phyloP scores from a whole-genome alignment of 2,797 vertebrate species.

The Merluccius polli region DNA sequence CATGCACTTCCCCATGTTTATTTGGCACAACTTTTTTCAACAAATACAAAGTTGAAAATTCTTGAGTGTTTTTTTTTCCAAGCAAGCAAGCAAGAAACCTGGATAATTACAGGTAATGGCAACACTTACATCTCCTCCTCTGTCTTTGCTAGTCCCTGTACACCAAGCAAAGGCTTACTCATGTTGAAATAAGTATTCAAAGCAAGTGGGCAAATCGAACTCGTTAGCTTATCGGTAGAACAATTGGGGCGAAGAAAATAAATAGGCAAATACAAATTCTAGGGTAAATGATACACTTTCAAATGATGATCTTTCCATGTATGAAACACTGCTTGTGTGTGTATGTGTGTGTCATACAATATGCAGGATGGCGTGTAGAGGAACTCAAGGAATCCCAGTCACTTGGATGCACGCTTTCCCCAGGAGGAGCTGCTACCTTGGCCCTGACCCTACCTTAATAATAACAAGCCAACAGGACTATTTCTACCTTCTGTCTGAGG shows the following conservation, averaged over 20 bases:
- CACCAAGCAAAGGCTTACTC: background rate
- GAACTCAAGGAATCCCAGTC: constrained; percentile 16
- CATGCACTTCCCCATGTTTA: background rate
- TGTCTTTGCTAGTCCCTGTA: background rate
- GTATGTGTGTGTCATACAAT: background rate
- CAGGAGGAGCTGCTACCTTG: constrained; percentile 47
- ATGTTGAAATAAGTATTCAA: background rate
- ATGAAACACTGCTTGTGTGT: background rate
- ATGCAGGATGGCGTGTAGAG: background rate
- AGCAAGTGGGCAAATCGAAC: background rate
- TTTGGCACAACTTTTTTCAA: background rate
- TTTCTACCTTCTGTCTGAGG: constrained; percentile 43
- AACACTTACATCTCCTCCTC: background rate
- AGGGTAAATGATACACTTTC: background rate
- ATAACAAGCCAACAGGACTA: constrained; percentile 38
- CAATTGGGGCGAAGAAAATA: background rate
- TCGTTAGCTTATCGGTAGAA: no score
- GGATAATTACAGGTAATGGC: background rate
- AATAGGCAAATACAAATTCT: background rate
- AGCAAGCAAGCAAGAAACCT: background rate
- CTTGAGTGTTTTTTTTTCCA: background rate
- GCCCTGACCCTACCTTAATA: constrained; percentile 31
- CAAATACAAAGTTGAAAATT: background rate
- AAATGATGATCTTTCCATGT: background rate
- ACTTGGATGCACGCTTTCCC: constrained; percentile 35